phyloP scores from a whole-genome alignment of 1,140 invertebrate genomes.

The Luehdorfia chinensis region DNA sequence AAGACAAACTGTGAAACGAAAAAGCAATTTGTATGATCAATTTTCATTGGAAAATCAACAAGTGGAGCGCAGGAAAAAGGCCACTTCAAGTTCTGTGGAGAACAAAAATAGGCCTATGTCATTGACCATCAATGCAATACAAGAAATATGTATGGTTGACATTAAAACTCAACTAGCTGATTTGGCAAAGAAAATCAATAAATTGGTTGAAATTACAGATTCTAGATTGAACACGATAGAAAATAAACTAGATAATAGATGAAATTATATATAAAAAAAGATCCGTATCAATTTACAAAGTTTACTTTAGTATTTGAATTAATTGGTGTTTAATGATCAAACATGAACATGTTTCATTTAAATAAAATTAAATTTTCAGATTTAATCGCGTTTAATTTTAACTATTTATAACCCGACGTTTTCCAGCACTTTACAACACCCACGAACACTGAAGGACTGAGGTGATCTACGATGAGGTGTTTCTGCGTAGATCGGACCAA shows the following conservation, averaged over 20 bases:
- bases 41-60: conserved; percentile 59
- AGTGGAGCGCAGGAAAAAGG: conserved; percentile 56
- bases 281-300: conserved; percentile 1
- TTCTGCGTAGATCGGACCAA: too few relatives aligned
- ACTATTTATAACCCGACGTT: too few relatives aligned
- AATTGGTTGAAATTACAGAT: conserved; percentile 56
- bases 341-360: too few relatives aligned
- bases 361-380: too few relatives aligned
- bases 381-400: too few relatives aligned
- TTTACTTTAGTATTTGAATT: background rate
- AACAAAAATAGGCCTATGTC: conserved; percentile 54
- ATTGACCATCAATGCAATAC: conserved; percentile 58
- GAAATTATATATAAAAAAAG: too few relatives aligned
- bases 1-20: conserved; percentile 49
- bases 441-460: too few relatives aligned
- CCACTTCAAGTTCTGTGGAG: conserved; percentile 46
- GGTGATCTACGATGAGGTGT: too few relatives aligned
- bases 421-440: too few relatives aligned
- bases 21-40: conserved; percentile 65
- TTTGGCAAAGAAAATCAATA: conserved; percentile 60
- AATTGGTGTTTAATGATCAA: background rate
- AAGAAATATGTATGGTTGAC: conserved; percentile 68
- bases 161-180: conserved; percentile 63
- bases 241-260: conserved; percentile 46
- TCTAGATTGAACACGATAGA: conserved; percentile 49